Base-by-base conservation (phyloP, 2,113 vertebrate species). In the Fregata magnificens region DNA sequence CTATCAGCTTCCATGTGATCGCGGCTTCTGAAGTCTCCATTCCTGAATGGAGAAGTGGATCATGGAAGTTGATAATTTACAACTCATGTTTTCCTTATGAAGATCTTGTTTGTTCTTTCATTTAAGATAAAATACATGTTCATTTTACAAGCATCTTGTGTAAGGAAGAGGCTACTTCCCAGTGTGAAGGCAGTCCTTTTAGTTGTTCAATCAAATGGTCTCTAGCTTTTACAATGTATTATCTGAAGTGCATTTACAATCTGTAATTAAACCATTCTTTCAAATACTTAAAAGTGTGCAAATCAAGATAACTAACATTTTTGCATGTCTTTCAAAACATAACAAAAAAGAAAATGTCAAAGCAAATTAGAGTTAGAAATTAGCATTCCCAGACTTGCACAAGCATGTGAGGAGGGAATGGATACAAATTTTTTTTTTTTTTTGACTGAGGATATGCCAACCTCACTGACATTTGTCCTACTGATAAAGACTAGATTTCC, bases 351-450 rank as follows among this genome's bases (percentile, higher is more conserved):
- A 78, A 93, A 81, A 77, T 24, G 36, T 45, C 28, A 93, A 87
- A 77, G 59, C 18, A 82, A 92, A 69, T 44, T 52, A 12, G 18
- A 80, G 21, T 49, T 62, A 73, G 28, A 79, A 91, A 80, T 61
- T 22, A 18, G 5, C 24, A 34, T 72, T 88, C 38, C 28, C 9
- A 56, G 53, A 77, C 79, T 26, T 80, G 20, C 66, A 52, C 29
- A 61, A 86, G 34, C 29, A 16, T 18, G 22, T 0, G 4, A 58
- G 12, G 21, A 62, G 11, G 17, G 21, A 53, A 56, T 12, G 67
- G 10, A 70, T 62, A 42, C 0, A 0, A 0, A 3, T 45, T 6
- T 52, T 16, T 21, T 38, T 29, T 14, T 71, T 62, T 40, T 45
- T 58, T 84, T 45, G 20, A 40, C 21, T 71, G 31, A 84, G 28